phyloP scores from a whole-genome alignment of 53 echinoderm and acorn worm species.

The Mesocentrotus franciscanus region DNA sequence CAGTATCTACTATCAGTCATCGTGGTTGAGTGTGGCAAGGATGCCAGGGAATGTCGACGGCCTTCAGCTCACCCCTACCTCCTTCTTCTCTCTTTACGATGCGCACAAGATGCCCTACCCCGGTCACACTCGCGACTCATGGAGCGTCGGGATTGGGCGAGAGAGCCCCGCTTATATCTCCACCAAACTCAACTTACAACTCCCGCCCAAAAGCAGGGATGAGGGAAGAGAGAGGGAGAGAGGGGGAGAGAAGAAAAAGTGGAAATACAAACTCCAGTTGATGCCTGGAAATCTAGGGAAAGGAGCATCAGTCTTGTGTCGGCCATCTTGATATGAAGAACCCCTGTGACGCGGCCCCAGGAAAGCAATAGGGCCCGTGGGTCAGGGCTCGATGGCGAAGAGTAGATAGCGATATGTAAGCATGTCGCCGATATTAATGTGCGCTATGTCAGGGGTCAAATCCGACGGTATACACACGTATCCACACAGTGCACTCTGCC shows the following conservation, averaged over 20 bases:
- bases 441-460: slow-evolving; percentile 66
- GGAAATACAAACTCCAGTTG: background rate
- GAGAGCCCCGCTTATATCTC: slow-evolving; percentile 16
- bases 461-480: slow-evolving; percentile 68
- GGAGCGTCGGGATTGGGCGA: slow-evolving; percentile 66
- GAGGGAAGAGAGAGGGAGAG: background rate
- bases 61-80: slow-evolving; percentile 53
- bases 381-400: slow-evolving; percentile 38
- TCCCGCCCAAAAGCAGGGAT: slow-evolving; percentile 55
- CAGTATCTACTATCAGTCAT: slow-evolving; percentile 15
- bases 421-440: slow-evolving; percentile 70
- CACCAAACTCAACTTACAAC: slow-evolving; percentile 16
- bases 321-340: slow-evolving; percentile 53
- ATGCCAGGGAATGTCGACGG: slow-evolving; percentile 50
- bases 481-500: slow-evolving; percentile 59
- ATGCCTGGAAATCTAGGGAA: slow-evolving; percentile 55
- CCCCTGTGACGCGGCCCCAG: slow-evolving; percentile 65
- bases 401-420: slow-evolving; percentile 72
- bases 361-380: slow-evolving; percentile 58
- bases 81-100: slow-evolving; percentile 56
- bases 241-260: background rate
- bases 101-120: slow-evolving; percentile 61
- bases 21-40: slow-evolving; percentile 7
- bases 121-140: slow-evolving; percentile 55
- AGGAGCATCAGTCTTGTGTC: slow-evolving; percentile 3